Percentiles rank a stretch among this genome's conserved stretches.
Evolutionary conservation across 2,113 vertebrate species (phyloP).

Genomic region (Sula dactylatra): DNA sequence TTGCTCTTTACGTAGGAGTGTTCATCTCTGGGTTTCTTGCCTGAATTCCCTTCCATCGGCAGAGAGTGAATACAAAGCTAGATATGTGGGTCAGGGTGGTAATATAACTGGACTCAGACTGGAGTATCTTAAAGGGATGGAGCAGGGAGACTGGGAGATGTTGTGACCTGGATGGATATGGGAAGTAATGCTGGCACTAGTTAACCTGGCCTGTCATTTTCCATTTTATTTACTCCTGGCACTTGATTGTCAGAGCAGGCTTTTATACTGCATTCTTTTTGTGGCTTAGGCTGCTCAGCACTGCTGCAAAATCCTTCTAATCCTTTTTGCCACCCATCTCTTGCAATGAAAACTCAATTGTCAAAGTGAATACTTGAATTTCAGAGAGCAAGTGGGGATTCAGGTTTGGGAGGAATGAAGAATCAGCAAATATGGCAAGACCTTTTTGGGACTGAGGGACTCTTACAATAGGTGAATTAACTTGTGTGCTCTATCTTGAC

Average conservation of each 20-base stretch:
- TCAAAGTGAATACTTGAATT: background rate
- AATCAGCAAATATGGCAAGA: background rate
- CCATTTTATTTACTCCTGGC: background rate
- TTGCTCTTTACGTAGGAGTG: background rate
- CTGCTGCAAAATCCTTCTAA: slow-evolving; percentile 15
- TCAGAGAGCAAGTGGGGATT: background rate
- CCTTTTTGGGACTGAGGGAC: background rate
- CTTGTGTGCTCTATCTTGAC: background rate
- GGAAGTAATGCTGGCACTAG: background rate
- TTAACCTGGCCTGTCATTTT: background rate
- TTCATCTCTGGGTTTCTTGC: background rate
- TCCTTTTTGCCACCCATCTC: background rate
- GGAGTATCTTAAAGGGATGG: background rate
- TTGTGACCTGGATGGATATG: background rate
- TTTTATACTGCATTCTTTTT: background rate
- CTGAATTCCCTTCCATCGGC: background rate
- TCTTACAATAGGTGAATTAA: background rate
- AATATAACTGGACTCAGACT: background rate
- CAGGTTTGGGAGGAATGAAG: background rate
- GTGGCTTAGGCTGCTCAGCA: background rate
- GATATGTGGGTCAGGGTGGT: background rate
- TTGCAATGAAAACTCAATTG: background rate
- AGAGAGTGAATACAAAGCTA: background rate
- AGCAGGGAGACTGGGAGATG: background rate
- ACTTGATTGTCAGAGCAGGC: background rate